Base-by-base conservation (phyloP, 2,797 vertebrate species). In the Urosaurus nigricauda region DNA sequence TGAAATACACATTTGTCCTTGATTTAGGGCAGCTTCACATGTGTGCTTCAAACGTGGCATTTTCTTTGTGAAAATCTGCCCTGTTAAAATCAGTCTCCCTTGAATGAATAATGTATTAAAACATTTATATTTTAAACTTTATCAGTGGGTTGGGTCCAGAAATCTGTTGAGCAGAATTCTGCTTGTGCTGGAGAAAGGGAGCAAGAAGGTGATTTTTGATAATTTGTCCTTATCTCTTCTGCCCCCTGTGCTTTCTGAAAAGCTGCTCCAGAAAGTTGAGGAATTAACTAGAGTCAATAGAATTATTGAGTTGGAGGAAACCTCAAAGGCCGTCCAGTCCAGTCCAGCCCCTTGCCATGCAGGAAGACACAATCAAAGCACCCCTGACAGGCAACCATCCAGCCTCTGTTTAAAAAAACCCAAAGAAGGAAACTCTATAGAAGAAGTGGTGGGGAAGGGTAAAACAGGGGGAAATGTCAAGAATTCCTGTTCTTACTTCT, bases 1-100 rank as follows among this genome's bases (percentile, higher is more conserved):
- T 89, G 74, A 84, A 82, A 86, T 87, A 68, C 73, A 56, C 60
- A 75, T 73, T 89, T 90, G 83, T 68, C 78, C 82, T 84, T 47
- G 32, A 56, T 90, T 87, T 78, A 53, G 51, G 0, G 47, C 13
- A 81, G 11, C 86, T 80, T 71, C 37, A 40, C 24, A 71, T n/a
- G 2, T 81, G 84, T 47, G 26, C 19, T 60, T 80, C 77, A 32
- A 60, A 87, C 17, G 43, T 73, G 43, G 13, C 85, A 87, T 5
- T 32, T 73, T 17, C 12, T 32, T 77, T 70, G 32, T 51, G 43
- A n/a, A 68, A 79, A 85, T 16, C 24, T 85, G 26, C 16, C 17
- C 77, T n/a, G 16, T 32, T 79, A 53, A 53, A 32, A 32, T 17
- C 32, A 32, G 7, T 56, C 32, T 19, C 32, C 78, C 32, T 56